A percentile compares a stretch with the other conserved stretches of the same genome.
phyloP scores from a whole-genome alignment of 1,140 invertebrate genomes.

The Popillia japonica region DNA sequence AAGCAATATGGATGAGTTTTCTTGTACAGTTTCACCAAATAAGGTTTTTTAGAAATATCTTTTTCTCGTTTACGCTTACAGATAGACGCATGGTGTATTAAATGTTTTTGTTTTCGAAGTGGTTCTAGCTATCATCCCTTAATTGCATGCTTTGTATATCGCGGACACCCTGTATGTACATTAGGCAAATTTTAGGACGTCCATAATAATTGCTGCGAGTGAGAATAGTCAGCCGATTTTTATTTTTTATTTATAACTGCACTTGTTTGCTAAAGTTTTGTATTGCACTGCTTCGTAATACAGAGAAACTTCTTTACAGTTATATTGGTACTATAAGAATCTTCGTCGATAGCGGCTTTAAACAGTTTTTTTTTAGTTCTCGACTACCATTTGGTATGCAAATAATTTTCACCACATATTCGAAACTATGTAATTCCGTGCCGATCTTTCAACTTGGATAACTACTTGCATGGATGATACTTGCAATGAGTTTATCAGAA shows the following conservation, averaged over 20 bases:
- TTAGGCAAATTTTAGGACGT: slow-evolving; percentile 51
- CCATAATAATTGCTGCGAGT: slow-evolving; percentile 50
- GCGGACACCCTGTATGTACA: too few species aligned
- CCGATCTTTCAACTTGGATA: slow-evolving; percentile 25
- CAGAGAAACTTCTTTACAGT: slow-evolving; percentile 58
- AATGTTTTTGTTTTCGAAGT: too few species aligned
- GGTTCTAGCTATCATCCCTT: too few species aligned
- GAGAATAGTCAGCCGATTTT: slow-evolving; percentile 18
- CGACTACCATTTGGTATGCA: background rate
- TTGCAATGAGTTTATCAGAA: slow-evolving; percentile 15
- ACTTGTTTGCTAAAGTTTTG: slow-evolving; percentile 53
- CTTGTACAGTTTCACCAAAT: too few species aligned
- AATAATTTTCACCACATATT: slow-evolving; percentile 34
- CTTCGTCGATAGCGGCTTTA: background rate
- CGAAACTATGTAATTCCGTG: slow-evolving; percentile 28
- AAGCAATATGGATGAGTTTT: too few species aligned
- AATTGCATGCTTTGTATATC: too few species aligned
- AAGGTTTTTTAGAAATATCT: too few species aligned
- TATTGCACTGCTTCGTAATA: slow-evolving; percentile 57
- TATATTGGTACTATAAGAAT: slow-evolving; percentile 49
- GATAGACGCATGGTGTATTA: too few species aligned
- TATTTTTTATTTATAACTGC: slow-evolving; percentile 16
- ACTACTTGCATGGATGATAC: slow-evolving; percentile 13
- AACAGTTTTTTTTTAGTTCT: slow-evolving; percentile 6
- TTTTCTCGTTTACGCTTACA: too few species aligned